Conservation (phyloP, 2,113 vertebrate genomes). For the Cettia cetti region DNA sequence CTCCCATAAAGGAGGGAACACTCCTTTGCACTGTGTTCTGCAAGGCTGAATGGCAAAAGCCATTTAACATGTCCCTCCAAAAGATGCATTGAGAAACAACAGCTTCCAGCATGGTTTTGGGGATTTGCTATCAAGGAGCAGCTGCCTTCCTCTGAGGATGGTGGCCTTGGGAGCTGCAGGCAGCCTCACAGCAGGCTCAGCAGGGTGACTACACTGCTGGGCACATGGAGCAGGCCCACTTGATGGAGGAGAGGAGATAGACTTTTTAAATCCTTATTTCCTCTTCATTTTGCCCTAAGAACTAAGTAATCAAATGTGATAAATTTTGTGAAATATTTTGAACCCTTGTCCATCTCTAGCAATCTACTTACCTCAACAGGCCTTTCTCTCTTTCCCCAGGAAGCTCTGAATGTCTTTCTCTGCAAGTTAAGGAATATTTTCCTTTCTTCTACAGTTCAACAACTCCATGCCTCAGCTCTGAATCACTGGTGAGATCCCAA, state of each 20-base stretch:
- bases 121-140: neutral
- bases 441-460: neutral
- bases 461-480: neutral
- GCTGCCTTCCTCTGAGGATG: neutral
- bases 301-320: neutral
- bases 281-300: neutral
- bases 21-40: neutral
- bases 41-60: neutral
- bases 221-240: neutral
- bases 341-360: neutral
- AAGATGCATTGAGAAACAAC: neutral
- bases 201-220: neutral
- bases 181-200: neutral
- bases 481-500: neutral
- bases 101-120: neutral
- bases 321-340: neutral
- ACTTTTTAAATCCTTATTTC: neutral
- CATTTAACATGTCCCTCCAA: accelerated
- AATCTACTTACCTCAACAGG: neutral
- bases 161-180: neutral
- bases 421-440: neutral
- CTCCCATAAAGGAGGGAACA: neutral
- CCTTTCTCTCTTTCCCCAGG: neutral
- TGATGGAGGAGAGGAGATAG: neutral
- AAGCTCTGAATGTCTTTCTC: neutral